These are phyloP conservation scores for Dromius quadrimaculatus DNA, from an alignment of 2,888 invertebrate species.

Conservation along the genomic window DNA sequence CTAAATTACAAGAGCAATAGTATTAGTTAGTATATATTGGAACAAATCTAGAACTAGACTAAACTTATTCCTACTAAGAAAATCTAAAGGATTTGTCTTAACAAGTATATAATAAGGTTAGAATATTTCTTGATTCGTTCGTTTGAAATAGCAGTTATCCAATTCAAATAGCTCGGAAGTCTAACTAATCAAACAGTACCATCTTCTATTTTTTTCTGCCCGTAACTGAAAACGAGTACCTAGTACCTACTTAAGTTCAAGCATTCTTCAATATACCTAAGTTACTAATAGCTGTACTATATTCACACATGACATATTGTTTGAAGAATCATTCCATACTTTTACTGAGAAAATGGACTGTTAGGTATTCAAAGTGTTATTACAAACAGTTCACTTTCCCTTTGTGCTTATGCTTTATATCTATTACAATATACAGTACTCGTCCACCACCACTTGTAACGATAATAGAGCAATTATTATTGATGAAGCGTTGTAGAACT, in stretches of 20 bases:
- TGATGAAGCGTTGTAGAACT: no score
- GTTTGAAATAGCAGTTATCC: neutral
- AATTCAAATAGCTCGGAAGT: slow-evolving; percentile 22
- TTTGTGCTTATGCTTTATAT: slow-evolving; percentile 32
- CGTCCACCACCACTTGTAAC: slow-evolving; percentile 19
- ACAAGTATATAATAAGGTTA: slow-evolving; percentile 25
- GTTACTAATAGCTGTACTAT: slow-evolving; percentile 43
- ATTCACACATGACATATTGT: slow-evolving; percentile 27
- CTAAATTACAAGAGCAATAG: slow-evolving; percentile 25
- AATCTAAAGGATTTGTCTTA: slow-evolving; percentile 8
- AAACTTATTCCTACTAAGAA: slow-evolving; percentile 15
- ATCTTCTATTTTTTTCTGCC: slow-evolving; percentile 17
- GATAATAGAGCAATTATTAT: no score
- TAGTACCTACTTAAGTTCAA: slow-evolving; percentile 5
- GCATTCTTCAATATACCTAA: slow-evolving; percentile 36
- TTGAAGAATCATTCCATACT: slow-evolving; percentile 39
- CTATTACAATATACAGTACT: slow-evolving; percentile 31
- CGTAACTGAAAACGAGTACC: slow-evolving; percentile 11
- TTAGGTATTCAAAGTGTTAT: neutral
- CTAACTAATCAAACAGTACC: slow-evolving; percentile 3
- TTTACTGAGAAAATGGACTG: slow-evolving; percentile 16
- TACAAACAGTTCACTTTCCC: neutral
- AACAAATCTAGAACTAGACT: slow-evolving; percentile 35
- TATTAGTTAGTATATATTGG: slow-evolving; percentile 7
- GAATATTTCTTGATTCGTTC: slow-evolving; percentile 28